Evolutionary conservation across 1,140 invertebrate species (phyloP), one percentile per base, ranked within the genome.

Genomic region (Gonioctena quinquepunctata): DNA sequence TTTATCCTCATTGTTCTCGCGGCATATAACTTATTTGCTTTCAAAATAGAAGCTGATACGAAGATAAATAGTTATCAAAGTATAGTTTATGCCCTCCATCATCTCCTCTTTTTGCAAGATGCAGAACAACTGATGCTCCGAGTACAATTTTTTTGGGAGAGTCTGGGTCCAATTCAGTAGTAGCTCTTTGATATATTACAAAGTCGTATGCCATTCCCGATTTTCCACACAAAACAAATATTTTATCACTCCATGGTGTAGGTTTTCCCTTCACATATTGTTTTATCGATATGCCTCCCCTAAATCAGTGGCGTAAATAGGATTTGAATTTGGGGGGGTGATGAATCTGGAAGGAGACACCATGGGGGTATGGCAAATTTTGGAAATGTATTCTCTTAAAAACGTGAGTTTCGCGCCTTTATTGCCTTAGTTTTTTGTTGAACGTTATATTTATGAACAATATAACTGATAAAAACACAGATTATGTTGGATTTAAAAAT

Each of bases 241-340:
- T 28, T 70, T 70, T 60, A 13, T 56, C 25, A n/a, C 50, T 63
- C 69, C 63, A 66, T 33, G 63, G 63, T 23, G 25, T 26, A 16
- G 59, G 69, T 49, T 66, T 66, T 8, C 48, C 63, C 26, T 70
- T 70, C 11, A 70, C 27, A 67, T 70, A 70, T 54, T 70, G 69
- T 19, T 48, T 64, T 8, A 66, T 66, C 4, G 64, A 66, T 8
- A 66, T 50, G 16, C 21, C 16, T 57, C 64, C 50, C 18, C 26
- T 49, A 28, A 56, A 66, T n/a, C n/a, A n/a, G n/a, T n/a, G n/a
- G n/a, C n/a, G n/a, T n/a, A n/a, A n/a, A n/a, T n/a, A n/a, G n/a
- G n/a, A n/a, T n/a, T n/a, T n/a, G n/a, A n/a, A n/a, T n/a, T n/a
- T n/a, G n/a, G n/a, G n/a, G n/a, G n/a, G n/a, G n/a, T n/a, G n/a